Evolutionary conservation across 1,140 invertebrate species (phyloP).

Genomic region (Diorhabda sublineata): DNA sequence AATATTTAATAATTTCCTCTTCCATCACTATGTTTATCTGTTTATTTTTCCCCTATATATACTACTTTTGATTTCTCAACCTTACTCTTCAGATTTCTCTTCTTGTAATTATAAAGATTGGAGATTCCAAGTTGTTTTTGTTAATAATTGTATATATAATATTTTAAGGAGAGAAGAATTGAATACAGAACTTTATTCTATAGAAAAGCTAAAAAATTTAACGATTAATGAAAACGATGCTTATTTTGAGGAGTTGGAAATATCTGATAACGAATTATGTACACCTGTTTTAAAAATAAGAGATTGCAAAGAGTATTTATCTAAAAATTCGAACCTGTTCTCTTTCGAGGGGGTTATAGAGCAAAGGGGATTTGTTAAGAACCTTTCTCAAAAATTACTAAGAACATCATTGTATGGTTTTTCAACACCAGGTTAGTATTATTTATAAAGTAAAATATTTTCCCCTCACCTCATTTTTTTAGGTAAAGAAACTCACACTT

Average conservation of each 20-base stretch:
- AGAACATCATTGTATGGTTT: constrained; percentile 8
- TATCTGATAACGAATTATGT: background rate
- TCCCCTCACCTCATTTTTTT: background rate
- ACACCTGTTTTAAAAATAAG: background rate
- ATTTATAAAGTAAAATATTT: background rate
- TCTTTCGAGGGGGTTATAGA: constrained; percentile 5
- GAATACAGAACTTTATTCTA: background rate
- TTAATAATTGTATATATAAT: background rate
- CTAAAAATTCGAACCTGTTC: background rate
- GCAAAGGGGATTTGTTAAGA: constrained; percentile 9
- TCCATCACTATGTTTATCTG: too few relatives aligned
- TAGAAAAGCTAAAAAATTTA: background rate
- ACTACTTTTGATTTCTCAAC: too few relatives aligned
- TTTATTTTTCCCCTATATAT: too few relatives aligned
- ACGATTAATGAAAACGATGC: background rate
- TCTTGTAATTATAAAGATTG: too few relatives aligned
- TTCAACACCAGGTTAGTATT: constrained; percentile 10
- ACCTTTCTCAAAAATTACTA: constrained; percentile 1
- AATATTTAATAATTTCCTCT: too few relatives aligned
- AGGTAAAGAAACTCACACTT: constrained; percentile 4
- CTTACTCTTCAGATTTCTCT: too few relatives aligned
- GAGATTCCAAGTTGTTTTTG: too few relatives aligned
- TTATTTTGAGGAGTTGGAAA: constrained; percentile 5
- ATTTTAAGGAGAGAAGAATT: constrained; percentile 3
- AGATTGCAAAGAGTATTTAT: constrained; percentile 7